A percentile compares a stretch with the other conserved stretches of the same genome.
phyloP scores from a whole-genome alignment of 2,113 vertebrate genomes.

The Onychostoma macrolepis region DNA sequence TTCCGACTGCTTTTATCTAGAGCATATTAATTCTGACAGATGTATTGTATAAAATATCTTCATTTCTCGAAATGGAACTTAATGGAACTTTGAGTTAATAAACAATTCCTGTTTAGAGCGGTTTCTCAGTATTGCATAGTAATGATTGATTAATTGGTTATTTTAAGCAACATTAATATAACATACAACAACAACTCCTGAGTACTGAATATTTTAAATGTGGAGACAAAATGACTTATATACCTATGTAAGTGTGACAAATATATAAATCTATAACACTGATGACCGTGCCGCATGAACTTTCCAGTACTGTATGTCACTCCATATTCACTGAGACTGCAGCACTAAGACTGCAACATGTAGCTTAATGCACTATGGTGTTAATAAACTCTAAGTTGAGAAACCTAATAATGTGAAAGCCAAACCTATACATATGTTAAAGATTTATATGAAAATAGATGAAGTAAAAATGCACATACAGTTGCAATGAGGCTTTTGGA shows the following conservation, averaged over 20 bases:
- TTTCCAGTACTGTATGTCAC: constrained; percentile 25
- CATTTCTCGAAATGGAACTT: constrained; percentile 29
- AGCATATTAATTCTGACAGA: constrained; percentile 1
- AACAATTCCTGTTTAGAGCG: constrained; percentile 55
- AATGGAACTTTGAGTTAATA: constrained; percentile 33
- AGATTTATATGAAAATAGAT: constrained; percentile 18
- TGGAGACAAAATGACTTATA: constrained; percentile 53
- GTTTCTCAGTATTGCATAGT: constrained; percentile 71
- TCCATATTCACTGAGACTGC: constrained; percentile 32
- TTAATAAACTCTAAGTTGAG: constrained; percentile 19
- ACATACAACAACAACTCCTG: constrained; percentile 70
- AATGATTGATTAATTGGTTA: constrained; percentile 58
- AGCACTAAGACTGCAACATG: constrained; percentile 16
- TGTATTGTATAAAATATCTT: constrained; percentile 44
- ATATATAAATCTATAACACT: constrained; percentile 64
- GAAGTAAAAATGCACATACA: neutral
- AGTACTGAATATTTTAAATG: constrained; percentile 66
- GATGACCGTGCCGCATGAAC: constrained; percentile 41
- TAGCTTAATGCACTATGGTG: constrained; percentile 39
- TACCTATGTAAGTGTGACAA: constrained; percentile 31
- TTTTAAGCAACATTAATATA: constrained; percentile 59
- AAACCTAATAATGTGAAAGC: constrained; percentile 27
- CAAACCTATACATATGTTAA: constrained; percentile 27
- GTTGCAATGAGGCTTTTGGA: neutral
- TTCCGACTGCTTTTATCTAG: constrained; percentile 34